Evolutionary conservation across 2,797 vertebrate genomes (phyloP), one percentile per base, ranked within the genome.

Genomic region (Helostoma temminkii): DNA sequence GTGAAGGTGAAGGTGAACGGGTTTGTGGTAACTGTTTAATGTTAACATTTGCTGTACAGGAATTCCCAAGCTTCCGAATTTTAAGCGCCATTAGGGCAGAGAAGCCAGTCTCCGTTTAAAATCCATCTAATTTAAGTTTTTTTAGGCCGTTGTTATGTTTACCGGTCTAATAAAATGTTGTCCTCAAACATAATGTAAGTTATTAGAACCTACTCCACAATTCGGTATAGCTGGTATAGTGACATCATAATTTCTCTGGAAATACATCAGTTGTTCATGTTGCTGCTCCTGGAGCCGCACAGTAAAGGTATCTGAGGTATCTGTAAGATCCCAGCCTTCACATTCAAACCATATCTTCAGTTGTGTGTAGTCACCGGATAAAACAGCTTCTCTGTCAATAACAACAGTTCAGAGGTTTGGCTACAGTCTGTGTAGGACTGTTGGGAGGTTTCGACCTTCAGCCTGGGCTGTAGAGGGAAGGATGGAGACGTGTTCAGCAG

Each of bases 151-250:
- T 2, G 15, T 2, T 19, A 4, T 0, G 0, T 15, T 1, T 16
- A 25, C 4, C 0, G 0, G 3, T 5, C 0, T 1, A 1, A 7
- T 0, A 3, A 16, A 2, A 28, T 5, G 4, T 18, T 8, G 1
- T 0, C 3, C 9, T 15, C 5, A 2, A 10, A 2, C 0, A 5
- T 2, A 1, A 0, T 14, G 0, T 0, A 0, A 1, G 1, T 22
- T 10, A n/a, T 0, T 1, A 47, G 0, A 32, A 4, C 3, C 0
- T 0, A 0, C 1, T 11, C 11, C 7, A 53, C 0, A 57, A 45
- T 76, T 74, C 42, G 25, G 54, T 39, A 0, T 18, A 4, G 6
- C 0, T 11, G 6, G 2, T 1, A 3, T 11, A 45, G 1, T 3
- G 5, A 32, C 8, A 9, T 9, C 8, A 21, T n/a, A n/a, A 2